phyloP scores from a whole-genome alignment of 1,140 invertebrate species.

The Papilio xuthus region DNA sequence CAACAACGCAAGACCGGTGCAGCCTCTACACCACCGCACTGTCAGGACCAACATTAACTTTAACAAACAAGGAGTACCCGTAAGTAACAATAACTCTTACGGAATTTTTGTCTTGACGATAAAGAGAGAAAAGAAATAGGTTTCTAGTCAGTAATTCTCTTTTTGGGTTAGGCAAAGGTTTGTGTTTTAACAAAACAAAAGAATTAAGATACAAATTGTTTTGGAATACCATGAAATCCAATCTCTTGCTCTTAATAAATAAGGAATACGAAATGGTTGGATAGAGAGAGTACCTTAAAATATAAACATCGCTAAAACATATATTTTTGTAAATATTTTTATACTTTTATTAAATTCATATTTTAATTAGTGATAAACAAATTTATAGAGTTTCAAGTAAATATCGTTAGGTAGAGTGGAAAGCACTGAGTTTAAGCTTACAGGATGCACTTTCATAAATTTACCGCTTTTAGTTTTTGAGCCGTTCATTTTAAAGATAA shows the following conservation, averaged over 20 bases:
- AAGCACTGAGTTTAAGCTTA: constrained; percentile 25
- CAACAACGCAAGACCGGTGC: constrained; percentile 96
- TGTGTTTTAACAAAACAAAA: no score
- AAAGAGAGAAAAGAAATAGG: neutral
- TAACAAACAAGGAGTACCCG: constrained; percentile 82
- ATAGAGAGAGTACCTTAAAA: no score
- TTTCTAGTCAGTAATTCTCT: neutral
- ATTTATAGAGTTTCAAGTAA: constrained; percentile 21
- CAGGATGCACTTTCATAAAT: constrained; percentile 31
- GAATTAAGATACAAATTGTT: no score
- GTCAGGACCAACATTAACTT: constrained; percentile 99
- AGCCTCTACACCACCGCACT: constrained; percentile 94
- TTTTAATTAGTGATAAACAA: constrained; percentile 1
- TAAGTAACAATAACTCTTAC: constrained; percentile 37
- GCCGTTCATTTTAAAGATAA: constrained; percentile 37
- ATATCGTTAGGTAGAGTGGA: constrained; percentile 31
- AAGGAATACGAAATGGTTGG: no score
- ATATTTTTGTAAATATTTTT: no score
- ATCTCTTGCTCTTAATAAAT: no score
- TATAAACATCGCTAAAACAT: no score
- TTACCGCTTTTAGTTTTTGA: constrained; percentile 36
- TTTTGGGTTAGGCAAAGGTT: no score
- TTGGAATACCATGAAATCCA: no score
- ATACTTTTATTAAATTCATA: neutral
- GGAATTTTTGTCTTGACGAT: neutral